Evolutionary conservation across 2,888 invertebrate genomes (phyloP), one percentile per base, ranked within the genome.

Genomic region (Holacanthella duospinosa): DNA sequence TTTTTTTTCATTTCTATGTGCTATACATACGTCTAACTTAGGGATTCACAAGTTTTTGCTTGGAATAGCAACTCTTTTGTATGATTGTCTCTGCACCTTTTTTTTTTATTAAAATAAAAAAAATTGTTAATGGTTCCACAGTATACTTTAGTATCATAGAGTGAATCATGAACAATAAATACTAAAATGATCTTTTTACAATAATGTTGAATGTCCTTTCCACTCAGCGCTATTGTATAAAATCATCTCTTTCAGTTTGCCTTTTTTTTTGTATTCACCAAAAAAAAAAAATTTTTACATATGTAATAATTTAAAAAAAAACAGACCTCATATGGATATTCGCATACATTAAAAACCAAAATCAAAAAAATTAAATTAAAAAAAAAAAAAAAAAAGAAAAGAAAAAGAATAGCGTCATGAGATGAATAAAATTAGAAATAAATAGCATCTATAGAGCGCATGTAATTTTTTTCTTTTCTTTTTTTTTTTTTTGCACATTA

Each of bases 161-260:
- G 48, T 48, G 48, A 48, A 21, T 48, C 48, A 16, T 48, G 48
- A 48, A 48, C n/a, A n/a, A n/a, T n/a, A n/a, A n/a, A n/a, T n/a
- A n/a, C n/a, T 48, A 48, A 48, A 48, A 48, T 48, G 48, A 48
- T 48, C 48, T 48, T 48, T 48, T 48, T 16, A 6, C 12, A 48
- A n/a, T 21, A 48, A 48, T 48, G 48, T 48, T 48, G 6, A 48
- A 48, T 48, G 48, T 48, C 48, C 48, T 48, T 48, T 48, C 48
- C 48, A 48, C 48, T 48, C 48, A 48, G 21, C 48, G 48, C 12
- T 48, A 48, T 48, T 48, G 48, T 48, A n/a, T 12, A 48, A 21
- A 21, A 9, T 48, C 48, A 48, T 9, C 36, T 36, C 36, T 16
- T 16, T 36, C 36, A 36, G 36, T 12, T 4, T 48, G 12, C 48